phyloP scores from a whole-genome alignment of 2,888 invertebrate genomes.

The Himalopsyche kuldschensis region DNA sequence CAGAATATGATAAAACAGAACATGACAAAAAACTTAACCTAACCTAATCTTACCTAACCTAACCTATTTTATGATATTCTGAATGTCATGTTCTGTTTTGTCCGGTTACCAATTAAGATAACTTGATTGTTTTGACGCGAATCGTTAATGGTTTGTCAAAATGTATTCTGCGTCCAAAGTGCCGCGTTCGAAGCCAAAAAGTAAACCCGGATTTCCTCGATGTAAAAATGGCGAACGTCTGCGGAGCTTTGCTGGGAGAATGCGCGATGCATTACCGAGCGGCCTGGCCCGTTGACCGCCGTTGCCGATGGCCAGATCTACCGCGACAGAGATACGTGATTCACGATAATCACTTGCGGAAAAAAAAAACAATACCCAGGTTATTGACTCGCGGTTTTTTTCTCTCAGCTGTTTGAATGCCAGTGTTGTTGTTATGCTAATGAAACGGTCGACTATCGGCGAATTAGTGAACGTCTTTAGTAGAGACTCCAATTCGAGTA shows the following conservation, averaged over 20 bases:
- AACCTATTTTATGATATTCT: too few relatives aligned
- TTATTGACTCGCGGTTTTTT: constrained; percentile 23
- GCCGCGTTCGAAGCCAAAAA: neutral
- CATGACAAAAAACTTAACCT: too few relatives aligned
- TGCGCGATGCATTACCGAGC: neutral
- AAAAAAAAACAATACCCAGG: constrained; percentile 32
- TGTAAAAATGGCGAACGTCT: neutral
- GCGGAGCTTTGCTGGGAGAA: neutral
- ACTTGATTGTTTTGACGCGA: too few relatives aligned
- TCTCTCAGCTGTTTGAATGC: constrained; percentile 28
- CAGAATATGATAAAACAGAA: too few relatives aligned
- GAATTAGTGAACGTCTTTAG: neutral
- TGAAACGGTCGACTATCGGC: neutral
- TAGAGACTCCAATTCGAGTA: too few relatives aligned
- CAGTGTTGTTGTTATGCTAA: constrained; percentile 31
- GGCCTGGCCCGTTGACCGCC: neutral
- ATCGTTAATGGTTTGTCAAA: too few relatives aligned
- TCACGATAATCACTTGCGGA: constrained; percentile 25
- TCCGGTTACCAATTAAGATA: too few relatives aligned
- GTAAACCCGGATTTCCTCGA: neutral
- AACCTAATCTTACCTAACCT: too few relatives aligned
- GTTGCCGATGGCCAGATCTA: neutral
- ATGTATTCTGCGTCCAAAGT: neutral
- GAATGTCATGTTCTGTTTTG: too few relatives aligned
- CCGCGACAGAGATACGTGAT: constrained; percentile 13